A percentile compares a stretch with the other conserved stretches of the same genome.
Conservation (phyloP, 1,140 invertebrate genomes). For the Drosophila tani region DNA sequence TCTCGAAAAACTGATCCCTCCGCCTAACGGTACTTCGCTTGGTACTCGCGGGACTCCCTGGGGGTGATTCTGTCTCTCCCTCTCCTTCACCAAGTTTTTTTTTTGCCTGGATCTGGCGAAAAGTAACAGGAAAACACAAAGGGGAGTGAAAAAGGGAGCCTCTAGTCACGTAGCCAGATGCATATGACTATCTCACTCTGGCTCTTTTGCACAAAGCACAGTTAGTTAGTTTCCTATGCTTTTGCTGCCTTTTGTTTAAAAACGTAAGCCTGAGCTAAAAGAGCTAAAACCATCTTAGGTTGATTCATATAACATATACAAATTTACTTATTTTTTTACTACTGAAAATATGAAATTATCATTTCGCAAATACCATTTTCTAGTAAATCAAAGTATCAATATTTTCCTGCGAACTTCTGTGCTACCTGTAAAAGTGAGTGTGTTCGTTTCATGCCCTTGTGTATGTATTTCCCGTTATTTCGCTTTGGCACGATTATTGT, state of each 20-base stretch:
- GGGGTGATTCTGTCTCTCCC: conserved; percentile 39
- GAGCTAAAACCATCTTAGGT: too few relatives aligned
- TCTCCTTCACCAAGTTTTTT: conserved; percentile 17
- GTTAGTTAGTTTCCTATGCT: conserved; percentile 1
- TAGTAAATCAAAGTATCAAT: background rate
- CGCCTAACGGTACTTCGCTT: conserved; percentile 63
- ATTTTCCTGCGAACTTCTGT: conserved; percentile 4
- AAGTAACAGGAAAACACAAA: conserved; percentile 11
- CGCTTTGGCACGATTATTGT: conserved; percentile 71
- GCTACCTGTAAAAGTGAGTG: conserved; percentile 28
- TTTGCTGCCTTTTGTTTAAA: background rate
- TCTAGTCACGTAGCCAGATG: conserved; percentile 25
- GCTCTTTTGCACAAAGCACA: background rate
- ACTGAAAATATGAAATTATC: background rate
- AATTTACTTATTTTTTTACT: too few relatives aligned
- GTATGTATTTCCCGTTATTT: conserved; percentile 67
- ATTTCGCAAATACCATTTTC: background rate
- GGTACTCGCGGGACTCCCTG: conserved; percentile 19
- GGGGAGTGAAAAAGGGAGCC: conserved; percentile 23
- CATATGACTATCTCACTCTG: background rate
- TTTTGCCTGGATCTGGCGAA: conserved; percentile 36
- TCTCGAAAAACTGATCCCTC: conserved; percentile 75
- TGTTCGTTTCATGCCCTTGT: conserved; percentile 12
- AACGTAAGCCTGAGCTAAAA: background rate
- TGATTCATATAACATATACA: too few relatives aligned